Conservation (phyloP, 1,140 invertebrate species). For the Zeugodacus cucurbitae region DNA sequence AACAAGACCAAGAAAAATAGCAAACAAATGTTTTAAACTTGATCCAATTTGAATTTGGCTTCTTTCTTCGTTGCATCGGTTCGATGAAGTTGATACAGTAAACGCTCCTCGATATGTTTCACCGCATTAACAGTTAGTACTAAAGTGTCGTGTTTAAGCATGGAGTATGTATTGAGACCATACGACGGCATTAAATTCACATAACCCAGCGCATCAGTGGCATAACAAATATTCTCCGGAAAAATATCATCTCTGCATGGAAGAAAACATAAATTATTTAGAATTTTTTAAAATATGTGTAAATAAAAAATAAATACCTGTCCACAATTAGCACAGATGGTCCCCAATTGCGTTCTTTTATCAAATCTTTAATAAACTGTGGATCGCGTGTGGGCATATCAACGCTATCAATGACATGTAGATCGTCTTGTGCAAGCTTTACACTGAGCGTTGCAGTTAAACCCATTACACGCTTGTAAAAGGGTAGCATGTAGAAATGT, state of each 20-base stretch:
- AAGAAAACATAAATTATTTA: conserved; percentile 62
- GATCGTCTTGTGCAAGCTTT: conserved; percentile 94
- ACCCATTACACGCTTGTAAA: conserved; percentile 78
- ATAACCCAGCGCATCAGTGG: conserved; percentile 79
- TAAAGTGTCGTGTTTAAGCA: conserved; percentile 96
- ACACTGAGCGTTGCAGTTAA: conserved; percentile 85
- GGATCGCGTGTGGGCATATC: conserved; percentile 87
- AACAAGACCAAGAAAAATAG: not conserved
- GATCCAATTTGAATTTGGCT: conserved; percentile 70
- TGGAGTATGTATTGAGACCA: conserved; percentile 87
- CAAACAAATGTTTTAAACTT: conserved; percentile 56
- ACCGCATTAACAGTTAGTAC: conserved; percentile 88
- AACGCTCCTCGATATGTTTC: conserved; percentile 85
- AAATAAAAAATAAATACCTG: conserved; percentile 70
- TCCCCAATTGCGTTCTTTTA: conserved; percentile 90
- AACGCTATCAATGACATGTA: conserved; percentile 90
- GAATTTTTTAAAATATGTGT: not conserved
- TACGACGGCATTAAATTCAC: conserved; percentile 97
- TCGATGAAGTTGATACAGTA: conserved; percentile 82
- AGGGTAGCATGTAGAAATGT: conserved; percentile 93
- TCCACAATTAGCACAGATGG: conserved; percentile 95
- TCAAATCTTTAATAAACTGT: conserved; percentile 82
- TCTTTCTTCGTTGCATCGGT: conserved; percentile 68
- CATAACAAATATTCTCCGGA: conserved; percentile 86
- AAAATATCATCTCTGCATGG: conserved; percentile 83